phyloP scores from a whole-genome alignment of 2,113 vertebrate genomes.

The Cryptomyrus ogoouensis region DNA sequence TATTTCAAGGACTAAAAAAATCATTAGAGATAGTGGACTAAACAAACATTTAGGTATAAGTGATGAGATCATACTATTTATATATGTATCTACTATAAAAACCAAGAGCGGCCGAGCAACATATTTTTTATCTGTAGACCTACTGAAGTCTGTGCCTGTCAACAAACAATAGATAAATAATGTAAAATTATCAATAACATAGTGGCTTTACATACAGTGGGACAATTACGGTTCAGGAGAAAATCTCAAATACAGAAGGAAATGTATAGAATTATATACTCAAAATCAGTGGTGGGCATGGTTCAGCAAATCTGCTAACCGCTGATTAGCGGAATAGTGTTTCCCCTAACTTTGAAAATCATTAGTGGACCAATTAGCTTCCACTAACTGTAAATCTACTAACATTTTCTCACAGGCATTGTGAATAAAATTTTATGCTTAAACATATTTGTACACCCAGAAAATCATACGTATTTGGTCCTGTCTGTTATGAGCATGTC shows the following conservation, averaged over 20 bases:
- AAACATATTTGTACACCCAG: no score
- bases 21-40: background rate
- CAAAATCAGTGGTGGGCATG: no score
- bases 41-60: background rate
- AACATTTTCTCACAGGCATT: no score
- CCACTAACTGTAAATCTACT: no score
- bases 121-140: background rate
- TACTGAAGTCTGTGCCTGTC: background rate
- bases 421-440: no score
- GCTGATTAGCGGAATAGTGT: no score
- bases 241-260: background rate
- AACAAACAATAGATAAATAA: background rate
- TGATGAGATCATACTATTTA: background rate
- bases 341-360: no score
- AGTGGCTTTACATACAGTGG: background rate
- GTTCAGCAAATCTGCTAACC: no score
- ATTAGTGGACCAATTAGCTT: no score
- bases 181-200: background rate
- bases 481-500: no score
- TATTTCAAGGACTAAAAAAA: background rate
- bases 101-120: background rate
- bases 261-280: no score
- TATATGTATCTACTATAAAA: background rate
- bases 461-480: no score
- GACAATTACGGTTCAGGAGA: background rate